Evolutionary conservation across 2,797 vertebrate species (phyloP).

Genomic region (Syngnathus rostellatus): DNA sequence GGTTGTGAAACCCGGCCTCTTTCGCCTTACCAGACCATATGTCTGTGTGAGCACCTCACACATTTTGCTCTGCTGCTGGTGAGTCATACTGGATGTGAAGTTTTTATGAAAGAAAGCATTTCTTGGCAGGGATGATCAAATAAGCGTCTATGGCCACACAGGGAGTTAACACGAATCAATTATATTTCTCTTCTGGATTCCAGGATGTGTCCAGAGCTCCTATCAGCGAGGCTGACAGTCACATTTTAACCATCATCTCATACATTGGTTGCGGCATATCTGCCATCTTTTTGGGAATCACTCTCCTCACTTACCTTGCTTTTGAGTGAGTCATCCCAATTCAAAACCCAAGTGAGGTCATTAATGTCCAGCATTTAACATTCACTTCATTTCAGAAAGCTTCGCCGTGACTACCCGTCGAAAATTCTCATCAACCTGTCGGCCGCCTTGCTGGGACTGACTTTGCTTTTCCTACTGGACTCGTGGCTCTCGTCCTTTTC

Average conservation of each 20-base stretch:
- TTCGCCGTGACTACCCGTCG: constrained; percentile 77
- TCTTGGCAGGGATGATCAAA: neutral
- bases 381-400: constrained; percentile 55
- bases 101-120: constrained; percentile 11
- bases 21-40: constrained; percentile 73
- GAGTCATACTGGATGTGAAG: constrained; percentile 43
- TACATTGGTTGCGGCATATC: constrained; percentile 79
- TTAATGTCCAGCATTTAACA: neutral
- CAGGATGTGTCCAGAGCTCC: constrained; percentile 71
- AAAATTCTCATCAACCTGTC: constrained; percentile 88
- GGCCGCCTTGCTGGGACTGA: constrained; percentile 74
- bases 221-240: constrained; percentile 47
- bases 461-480: constrained; percentile 74
- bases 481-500: constrained; percentile 77
- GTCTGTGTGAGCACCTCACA: constrained; percentile 86
- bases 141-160: neutral
- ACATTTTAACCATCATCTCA: constrained; percentile 73
- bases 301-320: constrained; percentile 73
- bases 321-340: constrained; percentile 74
- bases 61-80: constrained; percentile 90
- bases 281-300: constrained; percentile 78
- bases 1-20: constrained; percentile 72
- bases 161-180: neutral
- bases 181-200: constrained; percentile 9
- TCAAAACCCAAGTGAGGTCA: neutral